Evolutionary conservation across 1,140 invertebrate genomes (phyloP).

Genomic region (Melitaea cinxia): DNA sequence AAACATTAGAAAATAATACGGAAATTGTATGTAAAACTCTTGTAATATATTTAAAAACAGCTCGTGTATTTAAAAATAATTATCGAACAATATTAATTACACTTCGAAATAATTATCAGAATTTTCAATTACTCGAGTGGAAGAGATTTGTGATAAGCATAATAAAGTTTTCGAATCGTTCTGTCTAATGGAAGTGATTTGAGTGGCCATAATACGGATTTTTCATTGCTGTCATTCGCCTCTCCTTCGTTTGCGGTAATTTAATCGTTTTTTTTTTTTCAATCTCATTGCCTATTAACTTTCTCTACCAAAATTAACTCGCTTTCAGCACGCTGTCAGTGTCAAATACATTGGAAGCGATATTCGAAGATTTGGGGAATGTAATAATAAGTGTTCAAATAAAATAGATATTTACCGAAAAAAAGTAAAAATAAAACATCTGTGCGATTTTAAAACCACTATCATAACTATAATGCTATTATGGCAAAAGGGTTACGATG

Average conservation of each 20-base stretch:
- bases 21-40: too few species aligned
- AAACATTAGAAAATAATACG: too few species aligned
- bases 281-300: conserved; percentile 30
- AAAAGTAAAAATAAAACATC: too few species aligned
- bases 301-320: conserved; percentile 13
- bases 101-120: conserved; percentile 20
- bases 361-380: too few species aligned
- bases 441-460: too few species aligned
- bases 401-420: too few species aligned
- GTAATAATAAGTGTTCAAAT: too few species aligned
- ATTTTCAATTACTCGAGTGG: conserved; percentile 40
- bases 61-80: neutral
- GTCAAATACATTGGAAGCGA: conserved; percentile 1
- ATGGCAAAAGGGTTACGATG: too few species aligned
- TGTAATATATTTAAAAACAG: too few species aligned
- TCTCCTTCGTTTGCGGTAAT: conserved; percentile 61
- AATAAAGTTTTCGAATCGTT: conserved; percentile 48
- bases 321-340: conserved; percentile 12
- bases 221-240: conserved; percentile 59
- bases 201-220: conserved; percentile 41
- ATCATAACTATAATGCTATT: too few species aligned
- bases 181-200: conserved; percentile 49
- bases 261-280: conserved; percentile 54
- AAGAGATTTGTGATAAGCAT: conserved; percentile 46
- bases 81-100: neutral